Base-by-base conservation (phyloP, 2,113 vertebrate genomes). In the Sialia sialis region DNA sequence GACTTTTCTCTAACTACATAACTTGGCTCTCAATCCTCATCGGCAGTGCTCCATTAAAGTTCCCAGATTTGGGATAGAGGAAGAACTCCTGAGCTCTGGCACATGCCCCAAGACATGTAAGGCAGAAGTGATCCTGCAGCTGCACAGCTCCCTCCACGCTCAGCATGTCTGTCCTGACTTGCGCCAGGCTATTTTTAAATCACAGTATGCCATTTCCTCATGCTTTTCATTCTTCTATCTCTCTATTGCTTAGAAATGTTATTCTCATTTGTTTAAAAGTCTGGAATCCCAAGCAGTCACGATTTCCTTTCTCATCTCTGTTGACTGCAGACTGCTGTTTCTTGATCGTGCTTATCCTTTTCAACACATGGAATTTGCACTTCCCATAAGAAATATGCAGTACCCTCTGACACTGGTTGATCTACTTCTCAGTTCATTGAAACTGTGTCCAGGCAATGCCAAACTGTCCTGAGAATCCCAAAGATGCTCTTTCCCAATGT, bases 181-280 rank as follows among this genome's bases (percentile, higher is more conserved):
- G 36, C 0, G 5, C 62, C 48, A n/a, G 85, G 67, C 85, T 97
- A 94, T 95, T 93, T 94, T 95, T 95, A 90, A 84, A 89, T 94
- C 93, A 55, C 89, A 90, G 79, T 66, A 74, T 88, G 84, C 87
- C 67, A 90, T 91, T 95, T 97, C 93, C 93, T 93, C 95, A 80
- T 93, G 93, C 63, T 77, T 95, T 76, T 95, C 93, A 88, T 97
- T 95, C 93, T 74, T 95, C 48, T 67, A 10, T 73, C 82, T 89
- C 1, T 16, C 46, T 55, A 29, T 41, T 81, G 68, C 89, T 95
- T 48, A 74, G 89, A 96, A 94, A 94, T 88, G 70, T 69, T 93
- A 83, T 88, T 90, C 79, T 59, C 68, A 39, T 94, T 87, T 94
- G 78, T 94, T 94, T 90, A 85, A 93, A 74, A 36, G 84, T 30